phyloP scores from a whole-genome alignment of 2,113 vertebrate species.

The Budorcas taxicolor region DNA sequence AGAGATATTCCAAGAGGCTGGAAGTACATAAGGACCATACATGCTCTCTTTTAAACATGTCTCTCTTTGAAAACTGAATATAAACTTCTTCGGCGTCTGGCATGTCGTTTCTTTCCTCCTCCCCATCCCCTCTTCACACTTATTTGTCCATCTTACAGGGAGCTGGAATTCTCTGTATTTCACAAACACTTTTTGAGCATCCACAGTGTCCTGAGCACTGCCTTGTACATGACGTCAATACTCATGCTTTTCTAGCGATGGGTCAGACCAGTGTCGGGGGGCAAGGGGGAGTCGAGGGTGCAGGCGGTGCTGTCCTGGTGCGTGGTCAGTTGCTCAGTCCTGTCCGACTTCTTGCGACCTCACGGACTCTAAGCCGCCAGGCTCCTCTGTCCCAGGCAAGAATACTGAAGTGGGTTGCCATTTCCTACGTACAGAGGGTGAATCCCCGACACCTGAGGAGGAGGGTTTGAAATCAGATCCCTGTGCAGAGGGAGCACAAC shows the following conservation, averaged over 20 bases:
- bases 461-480: neutral
- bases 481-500: neutral
- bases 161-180: neutral
- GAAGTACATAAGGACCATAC: neutral
- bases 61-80: neutral
- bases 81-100: neutral
- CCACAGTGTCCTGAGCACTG: neutral
- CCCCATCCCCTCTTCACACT: neutral
- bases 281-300: neutral
- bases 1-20: neutral
- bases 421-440: neutral
- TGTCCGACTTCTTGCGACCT: neutral
- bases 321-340: neutral
- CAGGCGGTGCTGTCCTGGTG: accelerated
- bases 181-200: neutral
- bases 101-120: neutral
- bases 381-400: neutral
- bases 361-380: neutral
- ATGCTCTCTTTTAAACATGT: neutral
- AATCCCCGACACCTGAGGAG: neutral
- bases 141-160: neutral
- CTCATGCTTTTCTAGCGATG: neutral
- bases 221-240: neutral
- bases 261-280: neutral
- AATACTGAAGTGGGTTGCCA: neutral